These are phyloP conservation scores for Scarus forsteni DNA, from an alignment of 2,797 vertebrate genomes.

Conservation along the genomic window DNA sequence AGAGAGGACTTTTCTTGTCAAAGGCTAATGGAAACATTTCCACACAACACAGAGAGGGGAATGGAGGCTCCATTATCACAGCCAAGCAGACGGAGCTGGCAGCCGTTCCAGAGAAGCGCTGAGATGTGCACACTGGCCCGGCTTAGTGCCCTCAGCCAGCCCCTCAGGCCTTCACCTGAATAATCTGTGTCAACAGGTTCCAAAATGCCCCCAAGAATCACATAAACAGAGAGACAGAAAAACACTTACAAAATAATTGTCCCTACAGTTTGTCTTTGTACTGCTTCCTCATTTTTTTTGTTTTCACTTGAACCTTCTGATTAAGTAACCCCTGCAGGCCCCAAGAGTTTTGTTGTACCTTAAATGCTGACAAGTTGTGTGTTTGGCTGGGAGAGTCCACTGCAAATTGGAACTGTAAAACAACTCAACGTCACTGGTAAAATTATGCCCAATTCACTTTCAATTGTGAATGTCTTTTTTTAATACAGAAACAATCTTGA, in stretches of 20 bases:
- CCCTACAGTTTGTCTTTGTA: constrained; percentile 61
- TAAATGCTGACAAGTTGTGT: constrained; percentile 36
- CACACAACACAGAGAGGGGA: constrained; percentile 84
- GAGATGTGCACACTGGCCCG: constrained; percentile 82
- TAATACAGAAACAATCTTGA: too few species aligned
- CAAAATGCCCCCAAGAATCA: constrained; percentile 82
- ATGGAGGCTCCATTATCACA: constrained; percentile 86
- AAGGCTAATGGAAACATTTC: constrained; percentile 89
- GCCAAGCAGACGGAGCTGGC: constrained; percentile 86
- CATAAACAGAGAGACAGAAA: constrained; percentile 75
- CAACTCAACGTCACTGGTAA: constrained; percentile 1
- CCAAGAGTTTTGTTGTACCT: constrained; percentile 44
- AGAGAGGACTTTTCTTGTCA: constrained; percentile 87
- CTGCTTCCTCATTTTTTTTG: constrained; percentile 37
- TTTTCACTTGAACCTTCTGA: constrained; percentile 78
- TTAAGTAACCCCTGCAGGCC: constrained; percentile 57
- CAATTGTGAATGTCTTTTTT: too few species aligned
- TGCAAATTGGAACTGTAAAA: constrained; percentile 28
- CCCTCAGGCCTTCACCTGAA: constrained; percentile 85
- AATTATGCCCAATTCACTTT: background rate
- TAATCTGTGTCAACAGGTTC: constrained; percentile 90
- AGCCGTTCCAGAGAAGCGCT: constrained; percentile 82
- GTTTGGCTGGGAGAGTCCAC: constrained; percentile 27
- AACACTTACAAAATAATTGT: constrained; percentile 84
- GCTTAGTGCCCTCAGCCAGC: constrained; percentile 81